These are phyloP conservation scores for Macropodus opercularis DNA, from an alignment of 2,797 vertebrate species.

Conservation along the genomic window DNA sequence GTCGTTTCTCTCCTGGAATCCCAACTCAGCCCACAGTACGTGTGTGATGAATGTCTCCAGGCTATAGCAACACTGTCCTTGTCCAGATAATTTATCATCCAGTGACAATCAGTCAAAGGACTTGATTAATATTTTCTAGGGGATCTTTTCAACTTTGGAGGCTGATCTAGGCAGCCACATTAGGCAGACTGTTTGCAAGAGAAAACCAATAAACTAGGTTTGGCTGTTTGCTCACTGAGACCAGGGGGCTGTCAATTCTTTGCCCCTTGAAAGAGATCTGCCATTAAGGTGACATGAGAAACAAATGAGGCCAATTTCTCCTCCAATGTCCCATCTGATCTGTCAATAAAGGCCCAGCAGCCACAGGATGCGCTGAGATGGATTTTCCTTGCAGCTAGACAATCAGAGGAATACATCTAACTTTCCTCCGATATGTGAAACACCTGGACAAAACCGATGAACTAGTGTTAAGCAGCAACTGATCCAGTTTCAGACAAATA, in stretches of 20 bases:
- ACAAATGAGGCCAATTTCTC: slow-evolving; percentile 88
- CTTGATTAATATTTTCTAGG: slow-evolving; percentile 82
- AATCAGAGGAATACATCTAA: slow-evolving; percentile 82
- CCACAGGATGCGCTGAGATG: slow-evolving; percentile 78
- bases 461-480: slow-evolving; percentile 73
- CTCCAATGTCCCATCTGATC: slow-evolving; percentile 84
- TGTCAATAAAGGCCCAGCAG: slow-evolving; percentile 83
- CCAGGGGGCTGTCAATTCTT: slow-evolving; percentile 80
- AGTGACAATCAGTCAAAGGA: slow-evolving; percentile 76
- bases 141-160: slow-evolving; percentile 78
- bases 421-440: slow-evolving; percentile 76
- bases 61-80: slow-evolving; percentile 67
- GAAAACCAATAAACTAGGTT: slow-evolving; percentile 77
- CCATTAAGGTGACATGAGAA: slow-evolving; percentile 85
- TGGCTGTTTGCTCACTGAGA: slow-evolving; percentile 81
- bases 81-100: slow-evolving; percentile 78
- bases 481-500: slow-evolving; percentile 67
- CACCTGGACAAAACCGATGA: slow-evolving; percentile 76
- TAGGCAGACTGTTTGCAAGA: slow-evolving; percentile 72
- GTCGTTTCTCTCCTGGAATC: slow-evolving; percentile 60
- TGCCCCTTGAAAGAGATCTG: slow-evolving; percentile 81
- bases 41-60: slow-evolving; percentile 68
- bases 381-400: slow-evolving; percentile 80
- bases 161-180: slow-evolving; percentile 63
- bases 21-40: slow-evolving; percentile 47